Base-by-base conservation (phyloP, 1,140 invertebrate genomes). In the Zaprionus ornatus region DNA sequence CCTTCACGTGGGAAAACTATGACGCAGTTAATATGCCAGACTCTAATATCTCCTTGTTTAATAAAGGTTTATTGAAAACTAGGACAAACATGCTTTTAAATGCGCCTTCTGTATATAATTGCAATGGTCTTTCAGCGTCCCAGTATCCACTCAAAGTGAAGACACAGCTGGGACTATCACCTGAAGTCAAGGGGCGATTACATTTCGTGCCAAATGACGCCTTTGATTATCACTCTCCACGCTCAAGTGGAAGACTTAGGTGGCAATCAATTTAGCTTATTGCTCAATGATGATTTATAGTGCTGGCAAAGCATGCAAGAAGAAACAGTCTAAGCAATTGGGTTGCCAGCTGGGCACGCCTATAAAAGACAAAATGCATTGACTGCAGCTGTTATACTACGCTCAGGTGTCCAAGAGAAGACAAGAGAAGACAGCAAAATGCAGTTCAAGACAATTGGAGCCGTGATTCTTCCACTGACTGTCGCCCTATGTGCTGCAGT, bases 401-500 rank as follows among this genome's bases (percentile, higher is more conserved):
- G 23, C 4, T 12, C 25, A 56, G 37, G 23, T 48, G 40, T 35
- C 27, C 23, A 55, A 17, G 35, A 37, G 35, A 35, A 13, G 3
- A 35, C 10, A 35, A 13, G 25, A 23, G 9, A 27, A 21, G n/a
- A 27, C 6, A 17, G 12, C 23, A 48, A 55, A 74, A 70, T 74
- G 72, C 21, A 50, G 13, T 2, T 6, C 3, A 48, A 57, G 23
- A 50, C 17, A 7, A 42, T 45, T 45, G 40, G 40, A 9, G n/a
- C 40, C 0, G 7, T 45, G 40, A 9, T 17, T 45, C 12, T 32
- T 15, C 25, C 9, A 12, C 23, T 55, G 64, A 63, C 74, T 32
- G 17, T 52, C 12, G 57, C 68, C 1, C 40, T 60, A 21, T 70
- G 63, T 10, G 79, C 75, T 2, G 48, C 62, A 15, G 32, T 70